phyloP scores from a whole-genome alignment of 2,888 invertebrate genomes.

The Trilocha varians region DNA sequence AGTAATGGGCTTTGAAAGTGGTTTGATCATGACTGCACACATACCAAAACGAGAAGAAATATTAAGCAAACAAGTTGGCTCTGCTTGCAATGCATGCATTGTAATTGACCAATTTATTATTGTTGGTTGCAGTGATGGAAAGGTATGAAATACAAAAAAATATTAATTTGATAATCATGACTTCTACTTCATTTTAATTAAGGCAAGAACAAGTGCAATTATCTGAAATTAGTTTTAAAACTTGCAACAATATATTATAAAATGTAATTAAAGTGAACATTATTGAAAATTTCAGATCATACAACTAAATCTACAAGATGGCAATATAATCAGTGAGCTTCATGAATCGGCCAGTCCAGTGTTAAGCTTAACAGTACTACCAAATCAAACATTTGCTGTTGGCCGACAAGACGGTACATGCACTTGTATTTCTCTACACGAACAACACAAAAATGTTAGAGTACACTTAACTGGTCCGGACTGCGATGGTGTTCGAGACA shows the following conservation, averaged over 20 bases:
- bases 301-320: slow-evolving; percentile 39
- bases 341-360: slow-evolving; percentile 75
- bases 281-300: slow-evolving; percentile 36
- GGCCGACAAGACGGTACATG: slow-evolving; percentile 78
- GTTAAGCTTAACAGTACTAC: slow-evolving; percentile 58
- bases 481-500: slow-evolving; percentile 78
- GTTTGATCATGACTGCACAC: slow-evolving; percentile 67
- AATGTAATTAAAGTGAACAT: too few species aligned
- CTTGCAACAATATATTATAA: too few species aligned
- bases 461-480: slow-evolving; percentile 80
- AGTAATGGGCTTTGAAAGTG: slow-evolving; percentile 76
- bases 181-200: too few species aligned
- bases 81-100: slow-evolving; percentile 73
- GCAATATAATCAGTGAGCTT: slow-evolving; percentile 40
- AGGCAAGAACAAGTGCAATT: too few species aligned
- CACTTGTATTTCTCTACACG: slow-evolving; percentile 60
- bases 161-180: not conserved
- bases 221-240: too few species aligned
- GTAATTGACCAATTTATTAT: slow-evolving; percentile 59
- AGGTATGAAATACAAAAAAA: slow-evolving; percentile 33
- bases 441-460: slow-evolving; percentile 33
- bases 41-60: slow-evolving; percentile 66
- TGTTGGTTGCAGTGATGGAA: slow-evolving; percentile 76
- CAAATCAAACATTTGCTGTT: slow-evolving; percentile 65
- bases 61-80: slow-evolving; percentile 44